Conservation (phyloP, 2,797 vertebrate genomes). For the Spinus pinus region DNA sequence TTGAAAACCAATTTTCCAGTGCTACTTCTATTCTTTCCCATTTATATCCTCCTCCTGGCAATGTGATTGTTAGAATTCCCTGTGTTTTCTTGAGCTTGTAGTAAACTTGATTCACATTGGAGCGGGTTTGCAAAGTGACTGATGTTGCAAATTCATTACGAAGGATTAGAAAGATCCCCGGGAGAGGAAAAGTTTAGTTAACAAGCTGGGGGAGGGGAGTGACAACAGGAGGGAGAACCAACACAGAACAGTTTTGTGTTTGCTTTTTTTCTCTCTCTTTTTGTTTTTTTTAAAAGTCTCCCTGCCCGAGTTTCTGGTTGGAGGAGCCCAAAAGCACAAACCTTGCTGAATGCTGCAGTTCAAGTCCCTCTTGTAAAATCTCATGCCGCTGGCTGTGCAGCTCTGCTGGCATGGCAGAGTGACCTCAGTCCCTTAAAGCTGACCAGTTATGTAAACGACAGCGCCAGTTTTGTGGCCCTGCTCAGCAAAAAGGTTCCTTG, state of each 20-base stretch:
- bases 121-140: not conserved
- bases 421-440: not conserved
- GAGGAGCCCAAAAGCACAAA: constrained; percentile 17
- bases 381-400: not conserved
- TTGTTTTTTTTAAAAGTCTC: not conserved
- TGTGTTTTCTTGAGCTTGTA: not conserved
- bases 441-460: not conserved
- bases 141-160: constrained; percentile 20
- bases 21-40: not conserved
- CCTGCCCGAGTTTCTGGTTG: not conserved
- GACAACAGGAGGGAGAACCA: constrained; percentile 54
- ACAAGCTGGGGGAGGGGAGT: constrained; percentile 41
- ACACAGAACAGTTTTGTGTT: constrained; percentile 44
- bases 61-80: not conserved
- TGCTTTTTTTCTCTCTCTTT: not conserved
- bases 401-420: not conserved
- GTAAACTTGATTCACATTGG: not conserved
- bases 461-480: not conserved
- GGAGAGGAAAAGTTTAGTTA: constrained; percentile 48
- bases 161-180: constrained; percentile 55
- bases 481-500: not conserved
- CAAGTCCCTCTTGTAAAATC: not conserved
- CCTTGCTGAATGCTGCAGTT: not conserved
- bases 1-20: not conserved
- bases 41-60: not conserved